Evolutionary conservation across 2,797 vertebrate species (phyloP), one percentile per base, ranked within the genome.

Genomic region (Basileuterus tristriatus): DNA sequence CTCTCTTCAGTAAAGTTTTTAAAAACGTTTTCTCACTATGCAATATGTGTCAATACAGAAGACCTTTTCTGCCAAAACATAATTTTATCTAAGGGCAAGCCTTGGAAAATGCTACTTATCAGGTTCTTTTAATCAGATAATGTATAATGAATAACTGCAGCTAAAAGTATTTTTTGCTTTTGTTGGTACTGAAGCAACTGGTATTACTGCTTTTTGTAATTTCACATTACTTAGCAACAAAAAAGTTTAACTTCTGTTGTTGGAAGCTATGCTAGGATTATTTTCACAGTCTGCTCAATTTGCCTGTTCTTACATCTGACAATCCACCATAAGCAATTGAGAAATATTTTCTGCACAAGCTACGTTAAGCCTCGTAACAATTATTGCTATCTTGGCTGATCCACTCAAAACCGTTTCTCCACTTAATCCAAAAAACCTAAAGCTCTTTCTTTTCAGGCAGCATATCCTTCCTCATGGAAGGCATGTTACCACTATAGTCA

Each of bases 201-300:
- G 4, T 78, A 44, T 67, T 37, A 39, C 58, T 72, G 24, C 3
- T 68, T 88, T 83, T 81, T 86, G 76, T 75, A 88, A 83, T 89
- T 91, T 95, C 82, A 69, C 65, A 94, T 94, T 93, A 94, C 94
- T 93, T 94, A 95, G 94, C 87, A 93, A 87, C 69, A 92, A 83
- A 69, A 87, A 96, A 95, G 62, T 96, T 93, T 86, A 77, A 90
- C 93, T 96, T 86, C 65, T 86, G 89, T 78, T 96, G 63, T 88
- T 95, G 91, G 83, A 96, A 96, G 90, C 92, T 90, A 11, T 65
- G 47, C 65, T 84, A 88, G 83, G 83, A 95, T 93, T 96, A 93
- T 96, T 94, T 95, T 96, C 94, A 88, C 90, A 95, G 50, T 83
- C 91, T 90, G 85, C 80, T 95, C 74, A 81, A 81, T 96, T 96